A percentile compares a stretch with the other conserved stretches of the same genome.
These are phyloP conservation scores for Clarias gariepinus DNA, from an alignment of 2,113 vertebrate genomes.

Conservation along the genomic window DNA sequence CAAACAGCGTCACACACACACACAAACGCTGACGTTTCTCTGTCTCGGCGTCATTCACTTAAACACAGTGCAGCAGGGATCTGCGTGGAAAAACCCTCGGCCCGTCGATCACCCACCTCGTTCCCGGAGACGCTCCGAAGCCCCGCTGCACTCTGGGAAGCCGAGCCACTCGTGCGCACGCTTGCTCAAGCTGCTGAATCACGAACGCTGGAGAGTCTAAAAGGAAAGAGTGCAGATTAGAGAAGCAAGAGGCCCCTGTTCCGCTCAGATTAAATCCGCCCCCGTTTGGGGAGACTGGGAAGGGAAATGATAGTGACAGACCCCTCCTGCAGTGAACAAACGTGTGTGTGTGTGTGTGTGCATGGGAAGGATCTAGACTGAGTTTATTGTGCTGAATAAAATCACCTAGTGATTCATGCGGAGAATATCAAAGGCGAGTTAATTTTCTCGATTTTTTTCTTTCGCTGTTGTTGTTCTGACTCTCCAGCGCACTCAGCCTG, in stretches of 20 bases:
- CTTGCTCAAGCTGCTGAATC: constrained; percentile 13
- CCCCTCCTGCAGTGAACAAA: constrained; percentile 16
- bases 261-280: constrained; percentile 34
- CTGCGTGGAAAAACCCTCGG: background rate
- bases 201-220: constrained; percentile 34
- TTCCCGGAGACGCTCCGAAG: background rate
- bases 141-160: constrained; percentile 10
- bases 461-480: background rate
- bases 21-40: constrained; percentile 4
- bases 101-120: constrained; percentile 12
- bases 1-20: constrained; percentile 4
- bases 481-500: background rate
- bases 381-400: constrained; percentile 12
- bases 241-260: constrained; percentile 25
- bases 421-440: background rate
- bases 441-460: background rate
- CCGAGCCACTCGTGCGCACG: constrained; percentile 10
- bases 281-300: constrained; percentile 29
- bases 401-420: background rate
- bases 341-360: constrained; percentile 10
- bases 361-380: background rate
- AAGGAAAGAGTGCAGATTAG: constrained; percentile 34
- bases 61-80: background rate
- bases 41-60: constrained; percentile 23
- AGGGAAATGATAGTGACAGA: constrained; percentile 33